Base-by-base conservation (phyloP, 2,797 vertebrate genomes). In the Myotis findleyi region DNA sequence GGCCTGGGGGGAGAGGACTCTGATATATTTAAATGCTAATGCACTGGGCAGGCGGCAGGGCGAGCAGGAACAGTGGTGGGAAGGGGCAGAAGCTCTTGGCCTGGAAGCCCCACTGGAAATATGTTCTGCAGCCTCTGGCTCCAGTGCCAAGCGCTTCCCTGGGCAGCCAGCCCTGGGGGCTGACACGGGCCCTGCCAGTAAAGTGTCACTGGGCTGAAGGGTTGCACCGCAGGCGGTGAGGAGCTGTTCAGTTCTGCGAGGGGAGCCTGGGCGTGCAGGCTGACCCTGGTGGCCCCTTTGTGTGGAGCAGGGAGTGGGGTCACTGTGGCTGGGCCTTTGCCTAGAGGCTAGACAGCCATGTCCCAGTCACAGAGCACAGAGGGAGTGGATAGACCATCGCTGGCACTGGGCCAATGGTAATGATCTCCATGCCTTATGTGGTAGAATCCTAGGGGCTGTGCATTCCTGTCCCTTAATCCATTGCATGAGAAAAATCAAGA, bases 21-120 rank as follows among this genome's bases (percentile, higher is more conserved):
- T 95, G 89, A 89, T 64, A 49, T 51, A 98, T 98, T 98, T 97
- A 98, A 98, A 98, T 98, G 98, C 97, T 98, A 97, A 98, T 98
- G 96, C 62, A 12, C 89, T 4, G 91, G 96, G 97, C 94, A 25
- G 9, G 66, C 0, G 3, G 97, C 90, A 53, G 6, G 53, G 92
- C 0, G 69, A 62, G 33, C 49, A 68, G 97, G 96, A 97, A 97
- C 96, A 88, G 57, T 93, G 59, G 87, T 94, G 89, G 97, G 95
- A 97, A 97, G 97, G 96, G 97, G 92, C 95, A 86, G 97, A 89
- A 87, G 91, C 92, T 89, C 90, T 82, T 93, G 93, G n/a, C 23
- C 14, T 95, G 75, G 73, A 55, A 95, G 94, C 87, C 95, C 93
- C 95, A 68, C 92, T 93, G 92, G 92, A 97, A 82, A 95, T 94